Evolutionary conservation across 2,888 invertebrate genomes (phyloP), one percentile per base, ranked within the genome.

Genomic region (Lasioglossum calceatum): DNA sequence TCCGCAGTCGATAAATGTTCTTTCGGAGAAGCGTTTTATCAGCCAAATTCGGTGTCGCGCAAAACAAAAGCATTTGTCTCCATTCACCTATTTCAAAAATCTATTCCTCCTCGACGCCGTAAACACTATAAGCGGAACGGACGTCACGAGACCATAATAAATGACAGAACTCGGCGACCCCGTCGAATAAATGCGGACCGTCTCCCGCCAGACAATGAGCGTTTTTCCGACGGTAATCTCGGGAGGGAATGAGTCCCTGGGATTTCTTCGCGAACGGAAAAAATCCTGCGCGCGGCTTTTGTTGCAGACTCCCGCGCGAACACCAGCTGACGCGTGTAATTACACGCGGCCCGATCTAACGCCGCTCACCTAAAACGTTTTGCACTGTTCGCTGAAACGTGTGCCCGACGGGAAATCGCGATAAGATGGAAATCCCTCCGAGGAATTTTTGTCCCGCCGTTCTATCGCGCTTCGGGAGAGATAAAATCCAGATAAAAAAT

Each of bases 211-310:
- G 79, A 86, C 86, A 82, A 86, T 85, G 86, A 85, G 64, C 81
- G 77, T 74, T 85, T 74, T 85, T 85, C 85, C 61, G 81, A 71
- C 81, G 86, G 81, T 85, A 81, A 86, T 86, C 86, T 85, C 81
- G 79, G 58, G 79, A 79, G 77, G 82, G 70, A 87, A 87, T 47
- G 77, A 82, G 72, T 32, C 74, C 44, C 7, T 23, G 86, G 79
- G 78, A 77, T 79, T 87, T 77, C 82, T 79, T 74, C 54, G 36
- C 58, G 54, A 23, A 58, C 54, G 67, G 44, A 84, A 77, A 82
- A 85, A 86, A 70, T 73, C 72, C 54, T 7, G 27, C 12, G 27
- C n/a, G 12, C 58, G 44, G 36, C 71, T 44, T 72, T 72, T 73
- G 81, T 85, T 85, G 76, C 23, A 23, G 23, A 76, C 72, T n/a